These are phyloP conservation scores for Lepidurus couesii DNA, from an alignment of 1,140 invertebrate genomes.

Conservation along the genomic window DNA sequence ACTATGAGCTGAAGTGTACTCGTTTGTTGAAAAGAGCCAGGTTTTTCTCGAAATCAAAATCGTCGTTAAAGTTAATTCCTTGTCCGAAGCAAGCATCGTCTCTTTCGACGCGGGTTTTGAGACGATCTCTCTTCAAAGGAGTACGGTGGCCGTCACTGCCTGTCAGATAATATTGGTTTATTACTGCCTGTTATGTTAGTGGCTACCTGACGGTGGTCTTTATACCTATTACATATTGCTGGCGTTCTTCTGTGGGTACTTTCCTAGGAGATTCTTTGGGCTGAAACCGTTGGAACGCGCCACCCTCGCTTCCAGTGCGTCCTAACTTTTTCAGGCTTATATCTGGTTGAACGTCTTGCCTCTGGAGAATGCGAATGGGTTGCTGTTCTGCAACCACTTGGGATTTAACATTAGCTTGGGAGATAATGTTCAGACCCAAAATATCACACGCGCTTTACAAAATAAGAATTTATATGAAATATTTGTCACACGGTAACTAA, in stretches of 20 bases:
- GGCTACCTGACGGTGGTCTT: conserved; percentile 25
- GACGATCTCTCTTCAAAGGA: conserved; percentile 47
- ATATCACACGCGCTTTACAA: conserved; percentile 54
- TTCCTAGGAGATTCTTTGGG: conserved; percentile 39
- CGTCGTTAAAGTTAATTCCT: conserved; percentile 56
- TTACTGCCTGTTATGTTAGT: conserved; percentile 14
- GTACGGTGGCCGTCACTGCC: conserved; percentile 41
- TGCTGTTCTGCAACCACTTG: conserved; percentile 46
- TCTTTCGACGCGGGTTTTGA: conserved; percentile 45
- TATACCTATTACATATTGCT: conserved; percentile 27
- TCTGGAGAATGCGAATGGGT: conserved; percentile 53
- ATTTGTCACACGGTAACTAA: conserved; percentile 38
- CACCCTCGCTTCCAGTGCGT: conserved; percentile 47
- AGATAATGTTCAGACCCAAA: conserved; percentile 54
- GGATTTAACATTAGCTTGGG: conserved; percentile 46
- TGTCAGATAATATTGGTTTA: not conserved
- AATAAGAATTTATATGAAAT: no score
- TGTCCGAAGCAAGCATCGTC: conserved; percentile 59
- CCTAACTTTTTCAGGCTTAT: not conserved
- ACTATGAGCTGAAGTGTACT: conserved; percentile 41
- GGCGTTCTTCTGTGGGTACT: conserved; percentile 25
- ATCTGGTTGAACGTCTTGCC: conserved; percentile 50
- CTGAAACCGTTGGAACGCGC: conserved; percentile 41
- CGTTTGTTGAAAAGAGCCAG: conserved; percentile 81
- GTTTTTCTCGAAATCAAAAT: conserved; percentile 93